Base-by-base conservation (phyloP, 2,113 vertebrate species). In the Lagopus muta region DNA sequence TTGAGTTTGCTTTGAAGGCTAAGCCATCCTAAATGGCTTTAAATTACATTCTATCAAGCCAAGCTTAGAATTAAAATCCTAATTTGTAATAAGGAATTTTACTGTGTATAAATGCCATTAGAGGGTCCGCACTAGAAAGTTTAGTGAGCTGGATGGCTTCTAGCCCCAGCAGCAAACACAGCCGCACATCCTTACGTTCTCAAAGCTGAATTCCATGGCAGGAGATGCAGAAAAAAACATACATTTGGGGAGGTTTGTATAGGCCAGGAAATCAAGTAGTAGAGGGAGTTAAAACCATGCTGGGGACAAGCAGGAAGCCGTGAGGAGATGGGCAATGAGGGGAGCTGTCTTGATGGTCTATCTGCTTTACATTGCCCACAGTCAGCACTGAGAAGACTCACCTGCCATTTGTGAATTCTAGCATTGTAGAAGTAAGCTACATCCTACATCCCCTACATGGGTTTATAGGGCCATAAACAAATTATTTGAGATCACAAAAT, bases 11-110 rank as follows among this genome's bases (percentile, higher is more conserved):
- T 98, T 97, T 97, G 97, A 98, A 98, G 95, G 61, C 90, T 96
- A 96, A 97, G 92, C 81, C 95, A 96, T 95, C 94, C 95, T 97
- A 96, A 96, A 97, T 96, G 83, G 96, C 93, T 97, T 98, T 97
- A 97, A 97, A 97, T 97, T 97, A 81, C 96, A 89, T 95, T 96
- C 93, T 96, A 95, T 95, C 93, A 96, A 96, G 91, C 96, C 92
- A 96, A 97, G 67, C 94, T 96, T 92, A 91, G 95, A 97, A 97
- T 96, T 96, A 97, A 97, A 97, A 91, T 79, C 94, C 64, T 92
- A 89, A 92, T 96, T 94, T 96, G 92, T 97, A 95, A 96, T 95
- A 96, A 97, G 88, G 92, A 95, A 85, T 74, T 97, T 94, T 94
- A 95, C 91, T 95, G 81, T 82, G 93, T 83, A 94, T 88, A 96